Evolutionary conservation across 2,113 vertebrate genomes (phyloP).

Genomic region (Pavo muticus): DNA sequence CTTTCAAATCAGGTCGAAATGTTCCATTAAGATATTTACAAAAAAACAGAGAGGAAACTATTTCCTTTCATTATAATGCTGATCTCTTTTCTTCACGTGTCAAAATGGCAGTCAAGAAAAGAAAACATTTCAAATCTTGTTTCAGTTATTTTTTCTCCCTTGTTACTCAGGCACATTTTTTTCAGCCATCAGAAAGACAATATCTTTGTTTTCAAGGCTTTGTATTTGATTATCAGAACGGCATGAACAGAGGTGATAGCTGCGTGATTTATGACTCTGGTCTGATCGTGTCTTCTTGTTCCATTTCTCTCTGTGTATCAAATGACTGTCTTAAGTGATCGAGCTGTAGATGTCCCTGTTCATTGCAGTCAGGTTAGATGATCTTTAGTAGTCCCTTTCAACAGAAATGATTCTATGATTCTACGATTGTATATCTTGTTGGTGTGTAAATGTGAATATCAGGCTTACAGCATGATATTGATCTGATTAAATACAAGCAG

Average conservation of each 20-base stretch:
- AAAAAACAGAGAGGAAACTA: neutral
- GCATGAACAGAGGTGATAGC: neutral
- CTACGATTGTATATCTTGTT: neutral
- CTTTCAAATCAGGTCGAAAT: neutral
- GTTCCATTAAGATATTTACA: neutral
- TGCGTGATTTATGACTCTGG: neutral
- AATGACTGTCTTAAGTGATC: neutral
- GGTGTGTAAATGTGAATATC: neutral
- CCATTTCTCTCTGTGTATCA: neutral
- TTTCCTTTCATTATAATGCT: neutral
- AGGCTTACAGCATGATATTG: neutral
- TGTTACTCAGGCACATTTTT: neutral
- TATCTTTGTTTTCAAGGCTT: neutral
- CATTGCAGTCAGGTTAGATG: no score
- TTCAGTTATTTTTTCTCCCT: neutral
- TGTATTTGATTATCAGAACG: neutral
- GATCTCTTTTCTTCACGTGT: neutral
- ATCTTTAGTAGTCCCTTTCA: no score
- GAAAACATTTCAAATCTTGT: neutral
- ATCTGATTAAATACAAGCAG: neutral
- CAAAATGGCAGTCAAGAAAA: neutral
- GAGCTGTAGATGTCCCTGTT: no score
- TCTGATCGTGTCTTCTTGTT: neutral
- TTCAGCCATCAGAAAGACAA: neutral
- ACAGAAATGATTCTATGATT: no score